A percentile compares a stretch with the other conserved stretches of the same genome.
Conservation (phyloP, 2,888 invertebrate genomes). For the Pristionchus entomophagus region DNA sequence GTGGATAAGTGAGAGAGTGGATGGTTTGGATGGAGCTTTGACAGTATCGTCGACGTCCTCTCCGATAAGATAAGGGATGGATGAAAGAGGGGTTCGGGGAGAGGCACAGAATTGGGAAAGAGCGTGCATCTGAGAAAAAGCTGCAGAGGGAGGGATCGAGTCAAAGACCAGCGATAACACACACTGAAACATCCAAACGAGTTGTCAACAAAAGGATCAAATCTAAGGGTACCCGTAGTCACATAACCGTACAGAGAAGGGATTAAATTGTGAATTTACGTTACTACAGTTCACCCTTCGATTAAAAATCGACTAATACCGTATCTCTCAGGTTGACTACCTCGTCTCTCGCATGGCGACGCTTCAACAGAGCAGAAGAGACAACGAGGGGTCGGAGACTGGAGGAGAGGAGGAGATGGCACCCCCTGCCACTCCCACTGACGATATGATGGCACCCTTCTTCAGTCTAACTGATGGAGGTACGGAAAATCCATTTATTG, state of each 20-base stretch:
- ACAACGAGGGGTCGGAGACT: background rate
- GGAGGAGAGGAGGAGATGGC: background rate
- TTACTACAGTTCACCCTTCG: too few relatives aligned
- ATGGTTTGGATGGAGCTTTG: background rate
- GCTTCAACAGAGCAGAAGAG: conserved; percentile 14
- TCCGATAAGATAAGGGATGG: background rate
- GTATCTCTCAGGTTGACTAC: background rate
- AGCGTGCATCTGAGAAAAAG: too few relatives aligned
- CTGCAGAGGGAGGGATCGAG: background rate
- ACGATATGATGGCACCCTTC: background rate
- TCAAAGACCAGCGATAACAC: background rate
- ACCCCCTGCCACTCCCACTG: background rate
- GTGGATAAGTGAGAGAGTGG: background rate
- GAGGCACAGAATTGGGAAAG: background rate
- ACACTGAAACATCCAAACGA: background rate
- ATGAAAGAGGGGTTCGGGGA: background rate
- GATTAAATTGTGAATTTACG: too few relatives aligned
- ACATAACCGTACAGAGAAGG: background rate
- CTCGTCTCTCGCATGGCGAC: conserved; percentile 9
- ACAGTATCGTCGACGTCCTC: conserved; percentile 13
- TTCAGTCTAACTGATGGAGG: conserved; percentile 18
- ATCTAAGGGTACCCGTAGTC: too few relatives aligned
- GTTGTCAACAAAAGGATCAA: background rate
- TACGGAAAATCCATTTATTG: background rate
- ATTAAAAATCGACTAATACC: too few relatives aligned